A percentile compares a stretch with the other conserved stretches of the same genome.
These are phyloP conservation scores for Meloidogyne chitwoodi DNA, from an alignment of 1,140 invertebrate species.

Conservation along the genomic window DNA sequence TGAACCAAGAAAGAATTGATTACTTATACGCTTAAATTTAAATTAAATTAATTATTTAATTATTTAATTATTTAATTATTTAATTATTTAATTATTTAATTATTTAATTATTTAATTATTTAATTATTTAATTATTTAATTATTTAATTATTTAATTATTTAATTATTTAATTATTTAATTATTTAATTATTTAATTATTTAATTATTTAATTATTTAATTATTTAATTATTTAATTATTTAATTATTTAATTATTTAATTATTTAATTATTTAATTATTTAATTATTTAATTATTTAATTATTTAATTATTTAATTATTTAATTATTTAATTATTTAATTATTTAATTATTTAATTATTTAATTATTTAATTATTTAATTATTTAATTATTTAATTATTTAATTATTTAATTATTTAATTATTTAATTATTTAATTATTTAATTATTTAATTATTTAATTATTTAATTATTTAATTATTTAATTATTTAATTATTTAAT, in stretches of 20 bases:
- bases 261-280: background rate
- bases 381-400: background rate
- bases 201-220: background rate
- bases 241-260: background rate
- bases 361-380: background rate
- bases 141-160: background rate
- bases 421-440: background rate
- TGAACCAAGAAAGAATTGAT: constrained; percentile 8
- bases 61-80: background rate
- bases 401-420: background rate
- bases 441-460: background rate
- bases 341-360: background rate
- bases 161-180: background rate
- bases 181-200: background rate
- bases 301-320: background rate
- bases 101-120: background rate
- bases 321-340: background rate
- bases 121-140: background rate
- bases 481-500: background rate
- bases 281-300: background rate
- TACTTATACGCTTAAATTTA: constrained; percentile 8
- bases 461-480: background rate
- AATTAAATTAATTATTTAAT: background rate
- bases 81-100: background rate
- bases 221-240: background rate